phyloP scores from a whole-genome alignment of 2,888 invertebrate species.

The Zootermopsis nevadensis region DNA sequence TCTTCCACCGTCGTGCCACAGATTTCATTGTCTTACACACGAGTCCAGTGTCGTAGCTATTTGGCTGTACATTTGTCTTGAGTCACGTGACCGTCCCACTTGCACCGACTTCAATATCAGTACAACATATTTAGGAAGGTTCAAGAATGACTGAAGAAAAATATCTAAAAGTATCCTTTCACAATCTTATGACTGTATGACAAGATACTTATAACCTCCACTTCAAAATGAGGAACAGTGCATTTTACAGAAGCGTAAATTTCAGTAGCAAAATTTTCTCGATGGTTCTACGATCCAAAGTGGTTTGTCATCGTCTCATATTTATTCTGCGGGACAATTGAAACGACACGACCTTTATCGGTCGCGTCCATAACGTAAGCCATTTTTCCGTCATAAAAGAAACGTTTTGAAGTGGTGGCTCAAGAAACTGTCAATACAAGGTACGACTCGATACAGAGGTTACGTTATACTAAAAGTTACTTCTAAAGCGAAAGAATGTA shows the following conservation, averaged over 20 bases:
- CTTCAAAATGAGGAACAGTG: conserved; percentile 16
- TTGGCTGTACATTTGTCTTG: not conserved
- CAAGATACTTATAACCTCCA: conserved; percentile 2
- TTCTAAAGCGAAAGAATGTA: conserved; percentile 45
- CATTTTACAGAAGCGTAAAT: not conserved
- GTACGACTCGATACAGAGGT: not conserved
- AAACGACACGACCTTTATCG: not conserved
- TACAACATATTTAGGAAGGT: not conserved
- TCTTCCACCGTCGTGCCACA: conserved; percentile 6
- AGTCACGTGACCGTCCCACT: not conserved
- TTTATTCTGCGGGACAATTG: not conserved
- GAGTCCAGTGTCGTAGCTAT: not conserved
- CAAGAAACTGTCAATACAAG: not conserved
- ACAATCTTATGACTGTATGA: not conserved
- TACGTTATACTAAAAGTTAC: conserved; percentile 26
- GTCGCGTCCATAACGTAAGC: not conserved
- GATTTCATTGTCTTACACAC: not conserved
- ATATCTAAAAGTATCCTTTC: not conserved
- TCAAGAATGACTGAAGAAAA: not conserved
- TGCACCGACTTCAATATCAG: not conserved
- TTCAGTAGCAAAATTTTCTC: not conserved
- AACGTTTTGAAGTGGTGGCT: not conserved
- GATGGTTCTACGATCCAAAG: not conserved
- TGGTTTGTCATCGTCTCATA: not conserved
- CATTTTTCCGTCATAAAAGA: not conserved